These are phyloP conservation scores for Lottia scabra DNA, from an alignment of 2,888 invertebrate genomes.

Conservation along the genomic window DNA sequence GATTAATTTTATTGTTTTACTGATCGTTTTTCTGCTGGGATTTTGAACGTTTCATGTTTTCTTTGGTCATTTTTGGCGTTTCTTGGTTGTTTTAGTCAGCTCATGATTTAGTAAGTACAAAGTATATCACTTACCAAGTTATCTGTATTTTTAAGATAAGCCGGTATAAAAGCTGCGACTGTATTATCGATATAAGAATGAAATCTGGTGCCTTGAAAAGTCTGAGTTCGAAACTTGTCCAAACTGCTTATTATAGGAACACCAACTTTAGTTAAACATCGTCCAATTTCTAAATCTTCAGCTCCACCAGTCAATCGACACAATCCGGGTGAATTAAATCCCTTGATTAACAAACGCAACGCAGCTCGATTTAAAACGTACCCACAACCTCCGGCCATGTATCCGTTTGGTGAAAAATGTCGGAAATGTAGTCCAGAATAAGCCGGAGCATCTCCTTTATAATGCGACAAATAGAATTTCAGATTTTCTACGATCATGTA, in stretches of 20 bases:
- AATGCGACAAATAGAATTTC: neutral
- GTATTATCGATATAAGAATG: too few species aligned
- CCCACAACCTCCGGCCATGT: neutral
- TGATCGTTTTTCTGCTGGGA: too few species aligned
- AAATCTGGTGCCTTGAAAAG: neutral
- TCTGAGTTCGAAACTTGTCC: neutral
- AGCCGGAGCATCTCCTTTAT: neutral
- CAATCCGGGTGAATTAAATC: neutral
- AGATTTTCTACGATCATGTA: conserved; percentile 1
- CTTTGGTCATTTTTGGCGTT: too few species aligned
- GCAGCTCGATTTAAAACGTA: neutral
- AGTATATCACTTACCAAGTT: too few species aligned
- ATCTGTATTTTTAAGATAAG: too few species aligned
- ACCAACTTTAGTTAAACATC: neutral
- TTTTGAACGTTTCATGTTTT: too few species aligned
- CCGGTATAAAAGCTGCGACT: too few species aligned
- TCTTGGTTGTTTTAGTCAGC: too few species aligned
- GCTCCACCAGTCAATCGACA: neutral
- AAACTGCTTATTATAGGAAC: neutral
- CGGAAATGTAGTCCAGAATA: neutral
- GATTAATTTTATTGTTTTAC: too few species aligned
- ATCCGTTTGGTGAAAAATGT: neutral
- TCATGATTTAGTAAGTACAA: too few species aligned
- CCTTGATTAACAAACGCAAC: neutral
- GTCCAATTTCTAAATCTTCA: neutral